Evolutionary conservation across 2,113 vertebrate genomes (phyloP), one percentile per base, ranked within the genome.

Genomic region (Megalops atlanticus): DNA sequence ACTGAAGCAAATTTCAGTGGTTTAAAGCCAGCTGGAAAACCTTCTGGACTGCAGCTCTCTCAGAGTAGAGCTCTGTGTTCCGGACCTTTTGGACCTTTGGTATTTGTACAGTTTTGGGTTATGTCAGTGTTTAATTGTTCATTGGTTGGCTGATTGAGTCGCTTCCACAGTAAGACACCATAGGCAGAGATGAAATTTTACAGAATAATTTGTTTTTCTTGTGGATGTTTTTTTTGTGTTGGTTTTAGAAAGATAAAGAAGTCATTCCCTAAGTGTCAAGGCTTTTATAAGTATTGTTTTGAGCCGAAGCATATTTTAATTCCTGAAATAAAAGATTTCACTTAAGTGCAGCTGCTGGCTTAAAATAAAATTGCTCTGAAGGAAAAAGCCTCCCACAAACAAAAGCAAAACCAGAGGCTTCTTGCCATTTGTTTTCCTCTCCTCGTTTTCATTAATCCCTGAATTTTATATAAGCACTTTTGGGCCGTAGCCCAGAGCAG

Each of bases 401-500:
- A 78, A 82, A 85, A 35, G 70, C 31, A 76, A 76, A 45, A 4
- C 27, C 33, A 43, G 40, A 35, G n/a, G 3, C 27, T 27, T 3
- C 24, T 74, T 73, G n/a, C 64, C 69, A 69, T 82, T 68, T 80
- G 43, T 70, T 11, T 12, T 47, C 12, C n/a, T 8, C 41, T 52
- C 36, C 8, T 31, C 10, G 33, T 31, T 43, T 83, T 35, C 0
- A 24, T 80, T 78, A 85, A 79, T 21, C 54, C 80, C 74, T n/a
- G 81, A 64, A 78, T 84, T 38, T 84, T 81, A 52, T 82, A 45
- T 40, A 24, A 83, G 74, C 77, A 27, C 7, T 35, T 78, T 78
- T 87, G 79, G 80, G 79, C 84, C 40, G 0, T 38, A 77, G 75
- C 78, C 75, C 80, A 78, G 84, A 52, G 49, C 79, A 78, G 38